A percentile compares a stretch with the other conserved stretches of the same genome.
Conservation (phyloP, 2,888 invertebrate species). For the Caenorhabditis zanzibari region DNA sequence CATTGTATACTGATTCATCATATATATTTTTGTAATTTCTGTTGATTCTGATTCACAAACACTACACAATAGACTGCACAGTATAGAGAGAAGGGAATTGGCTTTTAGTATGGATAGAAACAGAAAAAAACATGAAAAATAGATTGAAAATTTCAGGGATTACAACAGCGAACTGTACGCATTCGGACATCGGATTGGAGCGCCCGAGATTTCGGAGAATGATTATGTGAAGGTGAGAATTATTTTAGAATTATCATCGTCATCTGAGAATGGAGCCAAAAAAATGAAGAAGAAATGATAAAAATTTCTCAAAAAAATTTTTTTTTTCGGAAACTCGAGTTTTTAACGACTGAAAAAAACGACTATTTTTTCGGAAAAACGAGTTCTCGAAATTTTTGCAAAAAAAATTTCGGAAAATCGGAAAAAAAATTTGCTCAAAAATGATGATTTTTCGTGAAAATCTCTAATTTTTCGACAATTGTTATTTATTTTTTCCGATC, state of each 20-base stretch:
- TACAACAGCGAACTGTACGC: conserved; percentile 81
- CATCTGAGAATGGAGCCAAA: neutral
- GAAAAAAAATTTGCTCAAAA: too few relatives aligned
- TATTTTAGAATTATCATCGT: neutral
- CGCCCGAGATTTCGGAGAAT: conserved; percentile 69
- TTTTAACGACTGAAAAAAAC: too few relatives aligned
- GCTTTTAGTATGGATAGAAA: neutral
- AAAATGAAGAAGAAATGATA: too few relatives aligned
- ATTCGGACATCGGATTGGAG: conserved; percentile 79
- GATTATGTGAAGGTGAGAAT: conserved; percentile 55
- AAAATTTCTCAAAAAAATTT: too few relatives aligned
- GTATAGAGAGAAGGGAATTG: conserved; percentile 9
- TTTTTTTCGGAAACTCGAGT: too few relatives aligned
- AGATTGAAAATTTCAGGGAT: conserved; percentile 75
- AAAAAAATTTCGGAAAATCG: too few relatives aligned
- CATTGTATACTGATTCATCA: neutral
- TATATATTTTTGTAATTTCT: neutral
- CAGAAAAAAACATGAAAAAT: neutral
- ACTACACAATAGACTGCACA: conserved; percentile 8
- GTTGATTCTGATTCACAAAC: neutral
- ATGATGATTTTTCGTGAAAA: too few relatives aligned
- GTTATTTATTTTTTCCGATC: too few relatives aligned
- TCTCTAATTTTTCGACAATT: too few relatives aligned
- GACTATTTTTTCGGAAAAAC: too few relatives aligned
- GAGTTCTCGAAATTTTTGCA: too few relatives aligned